Base-by-base conservation (phyloP, 1,140 invertebrate species). In the Holotrichia oblita region DNA sequence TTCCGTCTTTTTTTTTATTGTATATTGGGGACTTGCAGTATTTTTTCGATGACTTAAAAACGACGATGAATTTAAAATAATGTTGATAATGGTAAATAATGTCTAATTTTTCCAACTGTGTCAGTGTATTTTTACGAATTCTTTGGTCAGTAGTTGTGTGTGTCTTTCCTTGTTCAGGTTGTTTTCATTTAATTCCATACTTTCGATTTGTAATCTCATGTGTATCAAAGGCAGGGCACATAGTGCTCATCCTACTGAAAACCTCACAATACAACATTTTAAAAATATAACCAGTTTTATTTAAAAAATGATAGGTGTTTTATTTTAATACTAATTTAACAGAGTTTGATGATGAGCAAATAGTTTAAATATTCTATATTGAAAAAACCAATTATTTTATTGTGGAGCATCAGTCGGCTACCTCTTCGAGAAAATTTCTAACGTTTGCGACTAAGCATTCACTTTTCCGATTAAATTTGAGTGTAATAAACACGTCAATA, bases 61-160 rank as follows among this genome's bases (percentile, higher is more conserved):
- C 61, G 61, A 69, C 20, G 61, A 22, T 34, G 61, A 55, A 81
- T 27, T n/a, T 69, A 69, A 69, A 69, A 69, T 69, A 17, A 27
- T 69, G 22, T 24, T 69, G 61, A 69, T 27, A 24, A 69, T 27
- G 61, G 12, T 69, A 22, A 69, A 69, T 34, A 69, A 69, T 27
- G 27, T 34, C 22, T 55, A 55, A 55, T 55, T 72, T 76, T 76
- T 79, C 55, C 80, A 83, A 80, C 80, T 82, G 81, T 83, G 81
- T 85, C 82, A 84, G 81, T 85, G 84, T 84, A 84, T 85, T 85
- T 85, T 85, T 85, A 83, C 83, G 61, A 83, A 80, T 80, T 83
- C 81, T 84, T 83, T 84, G 83, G 83, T 85, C 82, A 80, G 81
- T 85, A 84, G 83, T 84, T 83, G 83, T 85, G 83, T 84, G 84